These are phyloP conservation scores for Thunnus thynnus DNA, from an alignment of 2,113 vertebrate species.

Conservation along the genomic window DNA sequence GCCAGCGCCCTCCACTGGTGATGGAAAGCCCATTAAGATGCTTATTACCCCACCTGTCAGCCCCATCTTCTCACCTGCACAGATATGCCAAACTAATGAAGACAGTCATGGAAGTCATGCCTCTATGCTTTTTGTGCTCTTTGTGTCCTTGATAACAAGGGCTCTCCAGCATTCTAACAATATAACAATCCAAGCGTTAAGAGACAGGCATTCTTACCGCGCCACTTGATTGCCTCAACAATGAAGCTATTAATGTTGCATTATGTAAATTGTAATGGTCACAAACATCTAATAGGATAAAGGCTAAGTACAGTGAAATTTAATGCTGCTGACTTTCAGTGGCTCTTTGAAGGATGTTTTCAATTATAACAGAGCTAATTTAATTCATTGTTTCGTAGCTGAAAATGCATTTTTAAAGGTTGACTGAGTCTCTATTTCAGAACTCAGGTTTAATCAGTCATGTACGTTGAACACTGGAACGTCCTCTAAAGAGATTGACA, in stretches of 20 bases:
- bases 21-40: conserved; percentile 79
- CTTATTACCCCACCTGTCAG: conserved; percentile 78
- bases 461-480: conserved; percentile 83
- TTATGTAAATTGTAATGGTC: conserved; percentile 82
- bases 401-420: conserved; percentile 86
- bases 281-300: conserved; percentile 82
- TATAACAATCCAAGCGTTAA: conserved; percentile 69
- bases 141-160: conserved; percentile 76
- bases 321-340: conserved; percentile 83
- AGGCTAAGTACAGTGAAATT: conserved; percentile 83
- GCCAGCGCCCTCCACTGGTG: conserved; percentile 81
- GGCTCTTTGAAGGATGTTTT: conserved; percentile 86
- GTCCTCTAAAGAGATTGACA: conserved; percentile 88
- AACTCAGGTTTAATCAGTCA: conserved; percentile 86
- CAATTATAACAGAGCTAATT: conserved; percentile 85
- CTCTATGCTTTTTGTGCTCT: conserved; percentile 71
- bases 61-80: conserved; percentile 68
- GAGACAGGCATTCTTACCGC: conserved; percentile 63
- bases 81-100: conserved; percentile 70
- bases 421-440: conserved; percentile 82
- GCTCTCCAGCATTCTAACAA: conserved; percentile 64
- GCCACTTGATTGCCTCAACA: conserved; percentile 75
- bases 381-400: conserved; percentile 84
- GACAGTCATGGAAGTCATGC: conserved; percentile 72
- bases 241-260: conserved; percentile 81